These are phyloP conservation scores for Plebejus anna DNA, from an alignment of 2,888 invertebrate species.

Conservation along the genomic window DNA sequence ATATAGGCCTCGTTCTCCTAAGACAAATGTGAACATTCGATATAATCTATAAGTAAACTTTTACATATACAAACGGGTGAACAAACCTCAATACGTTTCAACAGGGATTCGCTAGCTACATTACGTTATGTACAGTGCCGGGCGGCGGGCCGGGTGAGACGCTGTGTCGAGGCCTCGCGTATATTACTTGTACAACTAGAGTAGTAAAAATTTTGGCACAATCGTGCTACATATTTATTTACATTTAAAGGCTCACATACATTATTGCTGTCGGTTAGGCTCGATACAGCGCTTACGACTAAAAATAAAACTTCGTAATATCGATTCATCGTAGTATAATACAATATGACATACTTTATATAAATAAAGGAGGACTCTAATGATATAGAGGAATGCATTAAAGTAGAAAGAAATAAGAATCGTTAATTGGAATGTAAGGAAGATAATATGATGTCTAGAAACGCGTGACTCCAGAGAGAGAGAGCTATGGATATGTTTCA, in stretches of 20 bases:
- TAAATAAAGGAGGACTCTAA: conserved; percentile 48
- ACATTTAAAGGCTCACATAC: conserved; percentile 63
- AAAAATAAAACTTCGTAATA: conserved; percentile 26
- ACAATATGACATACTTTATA: conserved; percentile 58
- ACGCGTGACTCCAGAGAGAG: conserved; percentile 40
- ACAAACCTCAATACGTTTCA: conserved; percentile 65
- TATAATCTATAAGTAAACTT: conserved; percentile 70
- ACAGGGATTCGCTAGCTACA: conserved; percentile 61
- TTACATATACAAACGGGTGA: conserved; percentile 75
- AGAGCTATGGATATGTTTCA: conserved; percentile 48
- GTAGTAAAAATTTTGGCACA: conserved; percentile 56
- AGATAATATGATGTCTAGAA: conserved; percentile 50
- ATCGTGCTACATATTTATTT: conserved; percentile 66
- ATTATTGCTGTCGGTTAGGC: conserved; percentile 61
- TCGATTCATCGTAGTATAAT: conserved; percentile 1
- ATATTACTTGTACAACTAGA: conserved; percentile 27
- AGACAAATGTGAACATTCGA: conserved; percentile 55
- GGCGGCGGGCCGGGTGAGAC: not conserved
- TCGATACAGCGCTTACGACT: conserved; percentile 25
- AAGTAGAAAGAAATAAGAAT: conserved; percentile 52
- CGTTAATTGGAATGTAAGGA: conserved; percentile 77
- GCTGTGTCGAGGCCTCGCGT: not conserved
- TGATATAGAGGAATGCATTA: conserved; percentile 62
- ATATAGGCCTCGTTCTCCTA: conserved; percentile 58
- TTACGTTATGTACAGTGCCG: conserved; percentile 57